Percentiles rank a stretch among this genome's conserved stretches.
Conservation (phyloP, 92 coral and sea anemone genomes). For the Galaxea fascicularis region DNA sequence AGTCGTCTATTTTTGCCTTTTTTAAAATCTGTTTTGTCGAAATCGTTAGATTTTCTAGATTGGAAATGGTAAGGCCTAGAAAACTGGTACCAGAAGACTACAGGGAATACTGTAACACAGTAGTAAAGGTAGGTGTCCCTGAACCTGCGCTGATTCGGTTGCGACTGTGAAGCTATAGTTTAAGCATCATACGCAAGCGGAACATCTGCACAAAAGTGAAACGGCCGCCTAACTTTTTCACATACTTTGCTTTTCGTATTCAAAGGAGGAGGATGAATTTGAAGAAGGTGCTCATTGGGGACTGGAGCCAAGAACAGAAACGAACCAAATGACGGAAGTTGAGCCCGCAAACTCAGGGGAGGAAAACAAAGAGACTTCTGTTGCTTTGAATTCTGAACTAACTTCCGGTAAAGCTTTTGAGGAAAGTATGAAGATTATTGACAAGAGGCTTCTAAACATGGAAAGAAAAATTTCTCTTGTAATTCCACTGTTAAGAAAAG, state of each 20-base stretch:
- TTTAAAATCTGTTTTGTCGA: too few relatives aligned
- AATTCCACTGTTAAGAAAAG: slow-evolving; percentile 21
- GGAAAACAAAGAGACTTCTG: background rate
- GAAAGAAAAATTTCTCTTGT: slow-evolving; percentile 47
- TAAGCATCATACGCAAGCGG: too few relatives aligned
- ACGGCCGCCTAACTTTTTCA: background rate
- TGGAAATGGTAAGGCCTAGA: too few relatives aligned
- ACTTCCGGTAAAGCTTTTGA: slow-evolving; percentile 47
- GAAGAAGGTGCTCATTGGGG: slow-evolving; percentile 7
- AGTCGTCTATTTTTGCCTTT: too few relatives aligned
- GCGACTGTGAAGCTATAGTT: too few relatives aligned
- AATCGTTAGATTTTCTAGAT: too few relatives aligned
- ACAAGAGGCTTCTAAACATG: slow-evolving; percentile 68
- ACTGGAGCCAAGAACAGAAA: background rate
- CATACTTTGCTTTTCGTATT: background rate
- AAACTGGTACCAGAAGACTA: too few relatives aligned
- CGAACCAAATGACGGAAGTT: background rate
- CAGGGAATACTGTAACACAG: too few relatives aligned
- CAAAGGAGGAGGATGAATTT: slow-evolving; percentile 8
- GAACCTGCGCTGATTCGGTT: too few relatives aligned
- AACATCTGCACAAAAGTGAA: background rate
- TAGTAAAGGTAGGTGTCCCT: too few relatives aligned
- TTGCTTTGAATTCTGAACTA: background rate
- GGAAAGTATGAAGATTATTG: slow-evolving; percentile 64
- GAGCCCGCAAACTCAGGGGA: background rate